Conservation (phyloP, 1,140 invertebrate genomes). For the Heliconius hermathena region DNA sequence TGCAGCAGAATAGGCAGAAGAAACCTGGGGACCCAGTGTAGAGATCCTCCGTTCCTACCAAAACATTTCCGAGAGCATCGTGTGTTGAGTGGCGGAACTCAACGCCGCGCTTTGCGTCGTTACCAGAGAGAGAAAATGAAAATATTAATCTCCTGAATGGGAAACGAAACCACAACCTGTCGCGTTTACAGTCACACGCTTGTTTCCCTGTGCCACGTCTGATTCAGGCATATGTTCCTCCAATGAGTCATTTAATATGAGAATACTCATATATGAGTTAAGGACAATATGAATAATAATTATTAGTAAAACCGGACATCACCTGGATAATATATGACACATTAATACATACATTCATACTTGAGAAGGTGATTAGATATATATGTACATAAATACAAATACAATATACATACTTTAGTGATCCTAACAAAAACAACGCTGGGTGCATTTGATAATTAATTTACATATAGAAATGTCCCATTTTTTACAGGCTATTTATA, state of each 20-base stretch:
- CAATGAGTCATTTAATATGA: background rate
- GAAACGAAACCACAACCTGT: background rate
- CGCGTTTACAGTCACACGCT: background rate
- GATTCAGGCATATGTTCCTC: background rate
- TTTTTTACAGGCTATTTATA: no score
- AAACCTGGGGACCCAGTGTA: no score
- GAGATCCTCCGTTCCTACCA: no score
- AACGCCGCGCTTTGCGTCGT: no score
- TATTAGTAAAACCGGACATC: background rate
- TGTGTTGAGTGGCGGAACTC: no score
- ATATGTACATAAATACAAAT: background rate
- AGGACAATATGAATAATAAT: constrained; percentile 10
- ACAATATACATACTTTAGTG: background rate
- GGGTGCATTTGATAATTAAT: no score
- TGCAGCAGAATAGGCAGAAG: no score
- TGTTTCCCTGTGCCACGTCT: background rate
- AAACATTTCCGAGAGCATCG: no score
- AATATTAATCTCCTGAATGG: no score
- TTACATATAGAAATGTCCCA: no score
- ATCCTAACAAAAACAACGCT: background rate
- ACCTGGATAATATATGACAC: background rate
- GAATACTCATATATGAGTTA: background rate
- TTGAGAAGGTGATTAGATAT: background rate
- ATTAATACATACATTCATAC: background rate
- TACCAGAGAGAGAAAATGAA: no score